Conservation (phyloP, 2,797 vertebrate species). For the Ctenopoma multispine region DNA sequence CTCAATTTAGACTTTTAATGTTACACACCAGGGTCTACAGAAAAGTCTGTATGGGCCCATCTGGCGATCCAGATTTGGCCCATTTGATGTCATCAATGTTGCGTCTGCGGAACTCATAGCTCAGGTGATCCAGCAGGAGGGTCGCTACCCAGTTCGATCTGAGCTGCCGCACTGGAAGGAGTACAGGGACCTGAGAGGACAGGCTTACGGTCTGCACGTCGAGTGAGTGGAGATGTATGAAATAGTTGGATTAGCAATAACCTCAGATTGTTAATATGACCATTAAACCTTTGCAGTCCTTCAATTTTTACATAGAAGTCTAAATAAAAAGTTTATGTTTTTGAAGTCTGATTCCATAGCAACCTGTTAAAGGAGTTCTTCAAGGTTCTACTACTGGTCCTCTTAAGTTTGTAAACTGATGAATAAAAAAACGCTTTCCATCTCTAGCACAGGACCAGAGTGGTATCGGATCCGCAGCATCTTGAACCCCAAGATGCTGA, state of each 20-base stretch:
- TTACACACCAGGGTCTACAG: constrained; percentile 68
- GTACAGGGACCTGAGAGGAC: constrained; percentile 82
- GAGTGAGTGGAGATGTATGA: constrained; percentile 69
- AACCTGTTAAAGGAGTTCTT: neutral
- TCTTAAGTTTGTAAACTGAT: neutral
- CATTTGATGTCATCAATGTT: constrained; percentile 80
- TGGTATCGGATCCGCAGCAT: constrained; percentile 81
- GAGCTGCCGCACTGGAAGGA: constrained; percentile 85
- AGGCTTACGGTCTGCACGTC: constrained; percentile 84
- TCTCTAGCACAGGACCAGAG: constrained; percentile 70
- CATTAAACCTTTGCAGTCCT: neutral
- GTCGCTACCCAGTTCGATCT: constrained; percentile 77
- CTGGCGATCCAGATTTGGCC: constrained; percentile 83
- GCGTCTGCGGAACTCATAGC: constrained; percentile 79
- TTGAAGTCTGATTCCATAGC: too few species aligned
- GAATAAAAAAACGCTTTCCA: neutral
- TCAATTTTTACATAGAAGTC: neutral
- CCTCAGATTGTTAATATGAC: too few species aligned
- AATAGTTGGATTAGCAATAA: neutral
- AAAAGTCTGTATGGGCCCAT: constrained; percentile 81
- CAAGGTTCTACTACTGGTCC: neutral
- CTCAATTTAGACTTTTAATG: too few species aligned
- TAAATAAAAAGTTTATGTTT: too few species aligned
- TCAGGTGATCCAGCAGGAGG: constrained; percentile 84
- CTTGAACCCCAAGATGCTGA: constrained; percentile 86